Conservation (phyloP, 2,797 vertebrate species). For the Myotis myotis region DNA sequence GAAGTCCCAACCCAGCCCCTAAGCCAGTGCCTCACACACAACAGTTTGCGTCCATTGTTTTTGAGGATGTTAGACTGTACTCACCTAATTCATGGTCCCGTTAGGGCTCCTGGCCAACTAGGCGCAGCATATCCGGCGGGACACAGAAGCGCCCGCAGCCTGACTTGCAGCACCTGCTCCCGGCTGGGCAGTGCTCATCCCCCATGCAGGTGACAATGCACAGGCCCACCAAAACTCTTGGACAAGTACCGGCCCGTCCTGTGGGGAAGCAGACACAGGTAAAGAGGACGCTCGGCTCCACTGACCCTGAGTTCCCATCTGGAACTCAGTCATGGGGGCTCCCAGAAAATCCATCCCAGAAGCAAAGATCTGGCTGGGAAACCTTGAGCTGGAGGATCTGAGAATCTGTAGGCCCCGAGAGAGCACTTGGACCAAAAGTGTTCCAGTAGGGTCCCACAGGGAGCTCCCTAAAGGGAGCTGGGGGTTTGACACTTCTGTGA, state of each 20-base stretch:
- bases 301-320: neutral
- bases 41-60: neutral
- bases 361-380: neutral
- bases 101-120: neutral
- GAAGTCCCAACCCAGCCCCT: neutral
- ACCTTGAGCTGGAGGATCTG: neutral
- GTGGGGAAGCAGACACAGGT: neutral
- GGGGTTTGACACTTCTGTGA: neutral
- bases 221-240: conserved; percentile 26
- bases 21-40: neutral
- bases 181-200: conserved; percentile 45
- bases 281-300: fast-evolving
- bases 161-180: conserved; percentile 70
- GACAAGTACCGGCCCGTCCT: conserved; percentile 58
- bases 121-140: fast-evolving
- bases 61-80: neutral
- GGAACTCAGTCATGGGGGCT: neutral
- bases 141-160: conserved; percentile 72
- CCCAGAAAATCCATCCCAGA: neutral
- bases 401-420: neutral
- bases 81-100: neutral
- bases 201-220: conserved; percentile 45
- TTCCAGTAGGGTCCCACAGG: neutral
- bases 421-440: neutral
- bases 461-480: neutral